Conservation (phyloP, 2,797 vertebrate species). For the Alca torda region DNA sequence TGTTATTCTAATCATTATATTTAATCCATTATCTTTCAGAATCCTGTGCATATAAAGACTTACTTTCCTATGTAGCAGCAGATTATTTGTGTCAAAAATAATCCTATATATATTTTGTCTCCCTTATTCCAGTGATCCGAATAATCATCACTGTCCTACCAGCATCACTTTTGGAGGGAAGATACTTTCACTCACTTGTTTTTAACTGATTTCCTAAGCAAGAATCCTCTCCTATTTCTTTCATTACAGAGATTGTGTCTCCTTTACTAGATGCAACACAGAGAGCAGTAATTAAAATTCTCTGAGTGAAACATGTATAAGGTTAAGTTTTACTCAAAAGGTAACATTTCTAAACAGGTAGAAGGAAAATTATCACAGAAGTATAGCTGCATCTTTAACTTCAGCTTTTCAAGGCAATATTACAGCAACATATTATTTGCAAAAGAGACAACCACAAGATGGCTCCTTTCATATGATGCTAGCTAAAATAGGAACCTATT, state of each 20-base stretch:
- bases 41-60: neutral
- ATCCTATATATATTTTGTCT: neutral
- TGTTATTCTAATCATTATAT: neutral
- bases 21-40: neutral
- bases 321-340: neutral
- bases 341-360: neutral
- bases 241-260: neutral
- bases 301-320: neutral
- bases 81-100: neutral
- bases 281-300: neutral
- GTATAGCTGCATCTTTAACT: neutral
- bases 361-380: neutral
- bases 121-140: neutral
- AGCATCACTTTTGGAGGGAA: neutral
- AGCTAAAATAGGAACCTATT: neutral
- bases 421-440: neutral
- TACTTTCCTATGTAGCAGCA: neutral
- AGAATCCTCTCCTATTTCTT: neutral
- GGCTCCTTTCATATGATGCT: conserved; percentile 37
- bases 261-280: neutral
- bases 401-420: neutral
- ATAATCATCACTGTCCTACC: neutral
- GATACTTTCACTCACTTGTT: neutral
- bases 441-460: conserved; percentile 60
- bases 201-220: neutral